Evolutionary conservation across 2,888 invertebrate species (phyloP).

Genomic region (Aspidapion aeneum): DNA sequence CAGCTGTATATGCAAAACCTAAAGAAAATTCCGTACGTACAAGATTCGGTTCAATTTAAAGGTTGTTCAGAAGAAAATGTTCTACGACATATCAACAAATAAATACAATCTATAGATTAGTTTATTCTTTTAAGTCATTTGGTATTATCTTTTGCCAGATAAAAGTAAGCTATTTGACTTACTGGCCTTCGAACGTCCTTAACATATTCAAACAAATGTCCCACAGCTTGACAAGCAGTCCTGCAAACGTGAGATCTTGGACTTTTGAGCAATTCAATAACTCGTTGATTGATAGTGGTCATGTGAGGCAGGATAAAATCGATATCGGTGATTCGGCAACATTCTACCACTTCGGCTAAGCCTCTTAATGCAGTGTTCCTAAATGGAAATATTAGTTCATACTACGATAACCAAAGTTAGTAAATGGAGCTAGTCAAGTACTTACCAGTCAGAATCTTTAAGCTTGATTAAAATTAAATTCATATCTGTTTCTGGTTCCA

Average conservation of each 20-base stretch:
- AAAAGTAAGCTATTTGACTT: too few relatives aligned
- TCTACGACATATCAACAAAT: too few relatives aligned
- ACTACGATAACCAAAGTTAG: neutral
- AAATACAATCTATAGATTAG: too few relatives aligned
- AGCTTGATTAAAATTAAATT: slow-evolving; percentile 26
- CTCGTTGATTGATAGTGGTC: slow-evolving; percentile 43
- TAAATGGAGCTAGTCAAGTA: too few relatives aligned
- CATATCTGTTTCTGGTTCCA: neutral
- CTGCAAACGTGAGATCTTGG: slow-evolving; percentile 47
- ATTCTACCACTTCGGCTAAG: slow-evolving; percentile 44
- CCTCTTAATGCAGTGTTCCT: slow-evolving; percentile 42
- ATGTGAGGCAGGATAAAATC: slow-evolving; percentile 41
- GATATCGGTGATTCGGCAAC: slow-evolving; percentile 35
- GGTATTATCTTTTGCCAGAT: too few relatives aligned
- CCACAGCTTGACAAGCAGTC: slow-evolving; percentile 46
- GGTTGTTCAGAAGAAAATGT: too few relatives aligned
- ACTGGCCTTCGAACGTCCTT: slow-evolving; percentile 48
- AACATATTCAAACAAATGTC: slow-evolving; percentile 45
- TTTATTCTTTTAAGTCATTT: too few relatives aligned
- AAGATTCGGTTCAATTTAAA: too few relatives aligned
- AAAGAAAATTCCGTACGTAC: too few relatives aligned
- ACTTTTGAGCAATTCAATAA: slow-evolving; percentile 45
- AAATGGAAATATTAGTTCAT: slow-evolving; percentile 8
- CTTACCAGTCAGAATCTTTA: slow-evolving; percentile 39
- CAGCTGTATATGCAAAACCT: too few relatives aligned